These are phyloP conservation scores for Lucilia sericata DNA, from an alignment of 1,140 invertebrate species.

Conservation along the genomic window DNA sequence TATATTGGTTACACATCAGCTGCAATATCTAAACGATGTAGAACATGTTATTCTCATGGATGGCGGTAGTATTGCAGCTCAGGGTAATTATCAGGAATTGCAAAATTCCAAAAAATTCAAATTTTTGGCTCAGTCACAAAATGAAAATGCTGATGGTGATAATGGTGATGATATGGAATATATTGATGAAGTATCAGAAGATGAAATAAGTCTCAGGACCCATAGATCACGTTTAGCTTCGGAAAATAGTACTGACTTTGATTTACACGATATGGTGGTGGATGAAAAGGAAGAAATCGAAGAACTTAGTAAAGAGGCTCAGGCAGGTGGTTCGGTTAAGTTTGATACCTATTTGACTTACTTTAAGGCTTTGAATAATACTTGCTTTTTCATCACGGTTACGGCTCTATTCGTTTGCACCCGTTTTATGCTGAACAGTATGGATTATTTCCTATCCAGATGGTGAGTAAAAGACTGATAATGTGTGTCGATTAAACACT, in stretches of 20 bases:
- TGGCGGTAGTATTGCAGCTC: background rate
- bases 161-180: constrained; percentile 48
- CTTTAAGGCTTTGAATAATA: constrained; percentile 76
- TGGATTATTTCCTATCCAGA: constrained; percentile 82
- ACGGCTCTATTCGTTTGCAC: constrained; percentile 74
- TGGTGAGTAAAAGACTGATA: constrained; percentile 70
- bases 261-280: constrained; percentile 54
- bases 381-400: constrained; percentile 71
- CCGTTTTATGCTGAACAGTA: constrained; percentile 76
- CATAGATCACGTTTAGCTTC: constrained; percentile 68
- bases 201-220: constrained; percentile 54
- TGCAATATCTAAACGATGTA: constrained; percentile 80
- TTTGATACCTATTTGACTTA: constrained; percentile 75
- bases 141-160: constrained; percentile 45
- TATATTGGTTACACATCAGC: constrained; percentile 88
- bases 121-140: background rate
- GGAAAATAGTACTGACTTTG: constrained; percentile 60
- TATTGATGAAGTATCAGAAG: constrained; percentile 52
- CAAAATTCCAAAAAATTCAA: background rate
- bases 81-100: background rate
- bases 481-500: background rate
- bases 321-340: constrained; percentile 66
- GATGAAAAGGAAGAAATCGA: constrained; percentile 51
- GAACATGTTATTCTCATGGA: background rate
- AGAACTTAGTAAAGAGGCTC: constrained; percentile 61